Evolutionary conservation across 1,140 invertebrate genomes (phyloP).

Genomic region (Tetraneura akinire): DNA sequence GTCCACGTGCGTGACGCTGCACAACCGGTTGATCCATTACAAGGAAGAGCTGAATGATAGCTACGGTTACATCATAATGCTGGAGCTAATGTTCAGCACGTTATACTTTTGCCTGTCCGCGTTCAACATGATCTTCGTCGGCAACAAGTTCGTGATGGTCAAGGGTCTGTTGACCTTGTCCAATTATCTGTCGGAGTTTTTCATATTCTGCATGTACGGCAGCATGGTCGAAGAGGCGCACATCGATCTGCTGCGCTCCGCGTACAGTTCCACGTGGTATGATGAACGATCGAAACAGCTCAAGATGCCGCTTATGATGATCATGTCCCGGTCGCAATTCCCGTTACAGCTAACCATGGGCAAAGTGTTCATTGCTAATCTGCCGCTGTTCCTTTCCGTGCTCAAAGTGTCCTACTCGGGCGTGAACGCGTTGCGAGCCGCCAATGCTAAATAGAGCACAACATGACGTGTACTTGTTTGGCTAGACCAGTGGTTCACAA

Average conservation of each 20-base stretch:
- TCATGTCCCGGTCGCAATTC: conserved; percentile 2
- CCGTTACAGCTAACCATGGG: background rate
- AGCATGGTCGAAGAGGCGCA: conserved; percentile 10
- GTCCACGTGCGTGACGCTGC: background rate
- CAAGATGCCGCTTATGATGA: background rate
- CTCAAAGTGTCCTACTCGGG: conserved; percentile 20
- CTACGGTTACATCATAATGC: background rate
- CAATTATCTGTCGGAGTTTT: conserved; percentile 15
- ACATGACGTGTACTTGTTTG: no score
- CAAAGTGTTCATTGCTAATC: conserved; percentile 6
- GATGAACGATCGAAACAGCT: background rate
- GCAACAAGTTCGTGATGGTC: conserved; percentile 12
- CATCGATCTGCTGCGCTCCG: background rate
- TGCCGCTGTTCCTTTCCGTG: background rate
- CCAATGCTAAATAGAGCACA: background rate
- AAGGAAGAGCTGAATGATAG: conserved; percentile 15
- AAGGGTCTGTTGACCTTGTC: background rate
- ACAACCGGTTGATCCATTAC: background rate
- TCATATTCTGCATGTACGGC: conserved; percentile 27
- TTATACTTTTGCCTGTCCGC: conserved; percentile 10
- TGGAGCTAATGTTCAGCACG: conserved; percentile 17
- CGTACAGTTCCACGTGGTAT: background rate
- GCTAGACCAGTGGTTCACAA: no score
- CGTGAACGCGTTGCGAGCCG: conserved; percentile 8
- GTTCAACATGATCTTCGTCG: conserved; percentile 23